Evolutionary conservation across 2,888 invertebrate species (phyloP), one percentile per base, ranked within the genome.

Genomic region (Plemyria rubiginata): DNA sequence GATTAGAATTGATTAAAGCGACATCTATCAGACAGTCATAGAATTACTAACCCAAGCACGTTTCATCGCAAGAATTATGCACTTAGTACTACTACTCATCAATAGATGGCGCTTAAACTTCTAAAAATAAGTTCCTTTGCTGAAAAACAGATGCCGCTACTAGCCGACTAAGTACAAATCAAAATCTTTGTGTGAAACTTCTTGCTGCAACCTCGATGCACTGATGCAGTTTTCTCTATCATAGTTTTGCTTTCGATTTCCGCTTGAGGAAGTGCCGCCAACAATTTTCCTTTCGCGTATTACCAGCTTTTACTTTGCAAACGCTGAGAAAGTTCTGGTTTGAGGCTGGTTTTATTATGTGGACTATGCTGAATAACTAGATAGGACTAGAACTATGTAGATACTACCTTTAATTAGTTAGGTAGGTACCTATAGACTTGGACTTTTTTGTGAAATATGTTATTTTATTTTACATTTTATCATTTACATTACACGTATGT

Each of bases 161-260:
- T 51, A 43, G 68, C 55, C 13, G n/a, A 3, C 36, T 8, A 11
- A 38, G 36, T 13, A 29, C 28, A 29, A 13, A 28, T 7, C 9
- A 16, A 16, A 5, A n/a, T 41, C 11, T 32, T 38, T 13, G 38
- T 11, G 15, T 11, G 15, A n/a, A 63, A 51, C 43, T 43, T 2
- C 22, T 46, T 28, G 15, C n/a, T 65, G 52, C 61, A 61, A 62
- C 52, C 62, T 51, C 46, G 43, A 59, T 69, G 70, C 70, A 71
- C 36, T 49, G 22, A 73, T 86, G 85, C 85, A 86, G 86, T 90
- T 91, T 90, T 90, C 90, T 88, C 91, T 75, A 82, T 81, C 78
- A 79, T 77, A 80, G 78, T 66, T 85, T 83, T 82, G 90, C 92
- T 92, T 92, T 92, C 91, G 81, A 87, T 92, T 92, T 92, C 89